A percentile compares a stretch with the other conserved stretches of the same genome.
Conservation (phyloP, 2,113 vertebrate genomes). For the Probosciger aterrimus region DNA sequence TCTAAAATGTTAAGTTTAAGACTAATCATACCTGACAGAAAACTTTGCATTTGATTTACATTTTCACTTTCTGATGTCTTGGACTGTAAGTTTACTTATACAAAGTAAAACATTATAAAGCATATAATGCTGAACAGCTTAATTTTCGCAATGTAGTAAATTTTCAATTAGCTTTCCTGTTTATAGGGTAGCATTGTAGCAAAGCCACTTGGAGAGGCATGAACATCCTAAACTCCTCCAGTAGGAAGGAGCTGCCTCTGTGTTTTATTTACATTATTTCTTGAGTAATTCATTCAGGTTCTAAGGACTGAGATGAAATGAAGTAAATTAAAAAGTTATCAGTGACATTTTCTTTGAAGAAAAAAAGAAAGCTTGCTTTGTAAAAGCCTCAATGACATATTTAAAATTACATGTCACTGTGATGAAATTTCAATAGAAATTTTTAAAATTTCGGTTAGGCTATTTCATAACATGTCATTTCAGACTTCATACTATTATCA, state of each 20-base stretch:
- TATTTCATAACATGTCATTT: slow-evolving; percentile 46
- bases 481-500: background rate
- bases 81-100: background rate
- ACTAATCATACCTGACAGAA: background rate
- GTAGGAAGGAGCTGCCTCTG: background rate
- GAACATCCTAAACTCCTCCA: background rate
- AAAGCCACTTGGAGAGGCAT: background rate
- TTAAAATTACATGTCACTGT: slow-evolving; percentile 44
- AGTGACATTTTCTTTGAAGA: background rate
- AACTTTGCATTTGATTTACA: background rate
- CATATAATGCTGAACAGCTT: background rate
- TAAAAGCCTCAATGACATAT: slow-evolving; percentile 34
- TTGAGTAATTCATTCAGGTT: background rate
- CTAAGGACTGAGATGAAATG: background rate
- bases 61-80: background rate
- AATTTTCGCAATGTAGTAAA: background rate
- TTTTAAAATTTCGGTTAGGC: background rate
- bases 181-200: background rate
- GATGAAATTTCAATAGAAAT: slow-evolving; percentile 7
- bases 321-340: slow-evolving; percentile 50
- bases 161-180: background rate
- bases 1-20: background rate
- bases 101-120: background rate
- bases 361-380: background rate
- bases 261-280: background rate